Base-by-base conservation (phyloP, 1,140 invertebrate genomes). In the Drosophila insularis region DNA sequence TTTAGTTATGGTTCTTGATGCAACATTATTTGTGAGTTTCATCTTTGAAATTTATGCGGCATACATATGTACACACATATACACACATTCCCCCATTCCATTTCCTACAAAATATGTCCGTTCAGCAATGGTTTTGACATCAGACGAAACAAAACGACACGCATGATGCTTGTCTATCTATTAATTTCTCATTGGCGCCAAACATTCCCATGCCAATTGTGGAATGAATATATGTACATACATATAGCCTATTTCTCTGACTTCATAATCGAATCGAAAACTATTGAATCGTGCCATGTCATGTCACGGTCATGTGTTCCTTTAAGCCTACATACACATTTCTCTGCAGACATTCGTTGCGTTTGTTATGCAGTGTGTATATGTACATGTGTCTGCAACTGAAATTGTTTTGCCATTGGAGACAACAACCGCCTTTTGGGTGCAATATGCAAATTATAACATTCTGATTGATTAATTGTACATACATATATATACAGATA, bases 161-260 rank as follows among this genome's bases (percentile, higher is more conserved):
- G 31, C 19, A 17, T 31, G 17, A 46, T 11, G 8, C 10, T 21
- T 19, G 43, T 50, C 40, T 63, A 19, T 61, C 56, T 66, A 80
- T 70, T 74, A 67, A 78, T 70, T 62, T 74, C 66, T 55, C 27
- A 63, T 61, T 78, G 71, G 63, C 71, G 75, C 63, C 64, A 74
- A 32, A 54, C 50, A 58, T 62, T 56, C 59, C 43, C 68, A 56
- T 23, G 21, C n/a, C 17, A 23, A 19, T 40, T 35, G 14, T 35
- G 17, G 37, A 10, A 27, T 27, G 27, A 27, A 27, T 27, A 27
- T 27, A n/a, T n/a, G n/a, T n/a, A n/a, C n/a, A n/a, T n/a, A n/a
- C n/a, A n/a, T n/a, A 32, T 21, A 14, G 40, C 40, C 40, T 43
- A 19, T 46, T 46, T 46, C 43, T 50, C 43, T 50, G 17, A 10